Conservation (phyloP, 2,888 invertebrate species). For the Gastracanthus pulcherrimus region DNA sequence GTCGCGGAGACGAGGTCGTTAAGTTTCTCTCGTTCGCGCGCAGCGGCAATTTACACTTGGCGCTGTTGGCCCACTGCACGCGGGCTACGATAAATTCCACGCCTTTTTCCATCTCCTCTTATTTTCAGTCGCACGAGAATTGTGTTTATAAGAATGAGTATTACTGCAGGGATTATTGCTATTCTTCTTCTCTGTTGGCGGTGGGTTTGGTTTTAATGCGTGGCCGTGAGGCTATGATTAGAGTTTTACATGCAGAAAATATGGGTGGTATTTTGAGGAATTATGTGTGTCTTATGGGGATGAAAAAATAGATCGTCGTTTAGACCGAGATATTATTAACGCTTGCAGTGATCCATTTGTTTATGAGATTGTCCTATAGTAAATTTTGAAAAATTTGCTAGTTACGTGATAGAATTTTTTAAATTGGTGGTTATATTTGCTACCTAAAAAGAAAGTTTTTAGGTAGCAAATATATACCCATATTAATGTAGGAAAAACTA, state of each 20-base stretch:
- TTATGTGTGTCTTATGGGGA: background rate
- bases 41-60: slow-evolving; percentile 38
- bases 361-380: too few species aligned
- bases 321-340: background rate
- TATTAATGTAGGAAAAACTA: too few species aligned
- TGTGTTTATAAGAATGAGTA: slow-evolving; percentile 22
- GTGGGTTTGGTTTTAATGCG: background rate
- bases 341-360: too few species aligned
- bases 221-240: background rate
- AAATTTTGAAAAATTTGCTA: too few species aligned
- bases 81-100: slow-evolving; percentile 37
- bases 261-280: background rate
- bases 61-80: background rate
- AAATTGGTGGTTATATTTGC: too few species aligned
- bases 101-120: slow-evolving; percentile 10
- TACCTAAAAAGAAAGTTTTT: too few species aligned
- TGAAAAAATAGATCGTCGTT: background rate
- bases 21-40: slow-evolving; percentile 49
- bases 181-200: slow-evolving; percentile 1
- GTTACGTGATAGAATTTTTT: too few species aligned
- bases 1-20: slow-evolving; percentile 59
- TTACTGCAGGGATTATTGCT: background rate
- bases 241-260: background rate
- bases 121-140: background rate
- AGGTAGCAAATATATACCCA: too few species aligned